Percentiles rank a stretch among this genome's conserved stretches.
Evolutionary conservation across 2,113 vertebrate species (phyloP).

Genomic region (Oncorhynchus tshawytscha): DNA sequence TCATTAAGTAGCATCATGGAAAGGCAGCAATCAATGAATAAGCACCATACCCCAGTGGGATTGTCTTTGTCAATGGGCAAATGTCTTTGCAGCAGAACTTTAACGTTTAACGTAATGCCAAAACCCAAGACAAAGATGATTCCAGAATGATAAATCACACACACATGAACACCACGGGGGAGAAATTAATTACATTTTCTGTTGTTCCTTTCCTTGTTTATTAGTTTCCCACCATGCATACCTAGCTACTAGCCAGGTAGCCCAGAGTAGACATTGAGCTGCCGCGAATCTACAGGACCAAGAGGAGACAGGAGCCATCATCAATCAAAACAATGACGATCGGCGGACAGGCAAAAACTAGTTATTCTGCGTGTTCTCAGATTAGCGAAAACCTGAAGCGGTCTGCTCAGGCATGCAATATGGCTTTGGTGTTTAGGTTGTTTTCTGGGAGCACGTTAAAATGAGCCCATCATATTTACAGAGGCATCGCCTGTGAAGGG

Average conservation of each 20-base stretch:
- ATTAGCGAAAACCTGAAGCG: constrained; percentile 57
- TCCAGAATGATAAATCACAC: neutral
- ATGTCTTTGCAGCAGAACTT: neutral
- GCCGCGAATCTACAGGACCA: neutral
- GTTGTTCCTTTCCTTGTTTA: neutral
- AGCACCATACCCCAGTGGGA: neutral
- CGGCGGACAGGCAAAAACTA: constrained; percentile 26
- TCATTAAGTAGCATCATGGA: neutral
- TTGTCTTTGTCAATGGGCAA: neutral
- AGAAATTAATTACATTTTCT: neutral
- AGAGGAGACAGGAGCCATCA: constrained; percentile 26
- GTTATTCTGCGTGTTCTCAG: constrained; percentile 45
- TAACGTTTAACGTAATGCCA: neutral
- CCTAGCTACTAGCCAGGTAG: neutral
- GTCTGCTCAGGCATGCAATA: constrained; percentile 54
- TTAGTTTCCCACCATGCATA: neutral
- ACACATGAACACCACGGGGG: neutral
- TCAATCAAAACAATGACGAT: constrained; percentile 50
- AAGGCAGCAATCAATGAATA: too few species aligned
- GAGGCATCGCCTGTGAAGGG: constrained; percentile 52
- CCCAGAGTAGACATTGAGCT: neutral
- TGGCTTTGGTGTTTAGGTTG: constrained; percentile 39
- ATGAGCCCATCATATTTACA: constrained; percentile 63
- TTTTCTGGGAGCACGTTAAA: constrained; percentile 42
- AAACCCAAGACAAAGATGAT: neutral